Base-by-base conservation (phyloP, 2,113 vertebrate species). In the Bubalus kerabau region DNA sequence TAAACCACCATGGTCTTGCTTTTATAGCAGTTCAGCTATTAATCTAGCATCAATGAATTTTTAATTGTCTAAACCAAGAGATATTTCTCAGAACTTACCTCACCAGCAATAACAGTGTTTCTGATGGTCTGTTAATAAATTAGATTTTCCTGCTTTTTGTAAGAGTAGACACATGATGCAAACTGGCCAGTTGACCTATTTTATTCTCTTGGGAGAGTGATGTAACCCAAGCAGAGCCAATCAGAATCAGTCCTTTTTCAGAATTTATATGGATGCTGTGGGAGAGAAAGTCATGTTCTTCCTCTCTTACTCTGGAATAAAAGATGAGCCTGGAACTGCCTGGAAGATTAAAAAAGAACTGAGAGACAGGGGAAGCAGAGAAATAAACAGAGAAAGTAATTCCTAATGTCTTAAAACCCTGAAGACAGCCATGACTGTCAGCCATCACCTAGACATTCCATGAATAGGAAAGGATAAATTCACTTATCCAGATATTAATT, bases 261-360 rank as follows among this genome's bases (percentile, higher is more conserved):
- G 5, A 88, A 81, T 82, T 30, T 88, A 24, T 23, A 57, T 32
- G 24, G 16, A 40, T 46, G 2, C 2, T 46, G 5, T 26, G 24
- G 2, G 1, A 94, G 43, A 91, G 3, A 74, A 64, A 76, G 11
- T 48, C 30, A 46, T 26, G 19, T 40, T 54, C 59, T 5, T 9
- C 0, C 5, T 67, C 19, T 21, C 19, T 7, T 21, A 4, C 1
- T 30, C 2, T 28, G 26, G 0, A 19, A 36, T 76, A 50, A 80
- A 71, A 95, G 5, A 78, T n/a, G 2, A 94, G 5, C 10, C 24
- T 62, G 6, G 1, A 80, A 80, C n/a, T 78, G 2, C 30, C 32
- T 10, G 16, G 32, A 19, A 30, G 19, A 71, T 71, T 71, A 46
- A 50, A 40, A 48, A n/a, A 80, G 19, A 82, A 82, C 1, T 54